These are phyloP conservation scores for Melanotus villosus DNA, from an alignment of 2,888 invertebrate genomes.

Conservation along the genomic window DNA sequence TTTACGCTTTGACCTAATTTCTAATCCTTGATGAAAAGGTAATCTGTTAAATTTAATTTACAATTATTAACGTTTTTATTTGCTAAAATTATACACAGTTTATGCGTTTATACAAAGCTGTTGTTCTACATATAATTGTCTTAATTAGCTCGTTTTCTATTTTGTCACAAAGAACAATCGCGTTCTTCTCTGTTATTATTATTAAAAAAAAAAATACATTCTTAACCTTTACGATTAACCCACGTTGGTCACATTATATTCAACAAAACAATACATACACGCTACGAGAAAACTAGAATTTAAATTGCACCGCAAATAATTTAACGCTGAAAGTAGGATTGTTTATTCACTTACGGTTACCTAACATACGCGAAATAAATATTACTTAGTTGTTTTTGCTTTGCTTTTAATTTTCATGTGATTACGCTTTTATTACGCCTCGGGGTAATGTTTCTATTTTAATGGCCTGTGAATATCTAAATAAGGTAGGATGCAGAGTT, in stretches of 20 bases:
- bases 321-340: background rate
- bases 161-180: constrained; percentile 11
- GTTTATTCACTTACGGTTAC: background rate
- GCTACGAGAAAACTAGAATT: background rate
- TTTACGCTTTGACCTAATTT: no score
- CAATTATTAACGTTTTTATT: no score
- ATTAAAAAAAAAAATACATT: constrained; percentile 13
- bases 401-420: background rate
- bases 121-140: background rate
- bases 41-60: no score
- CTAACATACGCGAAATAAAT: background rate
- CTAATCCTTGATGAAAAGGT: background rate
- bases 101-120: background rate
- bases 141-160: constrained; percentile 1
- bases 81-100: background rate
- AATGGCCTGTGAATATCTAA: background rate
- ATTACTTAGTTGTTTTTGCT: background rate
- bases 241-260: background rate
- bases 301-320: constrained; percentile 9
- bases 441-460: background rate
- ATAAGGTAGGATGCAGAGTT: no score
- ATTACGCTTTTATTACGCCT: background rate
- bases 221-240: background rate
- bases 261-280: background rate
- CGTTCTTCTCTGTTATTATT: constrained; percentile 6